phyloP scores from a whole-genome alignment of 2,113 vertebrate genomes.

The Puffinus mauretanicus region DNA sequence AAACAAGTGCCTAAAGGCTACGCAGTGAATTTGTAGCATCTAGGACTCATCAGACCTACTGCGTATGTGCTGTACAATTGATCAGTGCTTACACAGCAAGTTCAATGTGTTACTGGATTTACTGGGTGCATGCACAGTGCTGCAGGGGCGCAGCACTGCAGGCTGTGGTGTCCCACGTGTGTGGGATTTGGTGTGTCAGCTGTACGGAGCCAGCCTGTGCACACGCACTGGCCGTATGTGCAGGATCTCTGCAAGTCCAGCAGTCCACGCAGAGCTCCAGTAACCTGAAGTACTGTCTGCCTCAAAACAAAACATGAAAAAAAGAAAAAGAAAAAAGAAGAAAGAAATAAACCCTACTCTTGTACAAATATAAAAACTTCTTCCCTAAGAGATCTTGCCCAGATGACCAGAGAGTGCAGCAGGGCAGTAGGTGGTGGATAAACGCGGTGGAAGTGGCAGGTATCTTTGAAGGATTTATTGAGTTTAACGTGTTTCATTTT shows the following conservation, averaged over 20 bases:
- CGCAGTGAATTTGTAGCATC: not conserved
- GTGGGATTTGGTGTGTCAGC: not conserved
- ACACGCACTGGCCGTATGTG: rapidly evolving
- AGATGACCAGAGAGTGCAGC: not conserved
- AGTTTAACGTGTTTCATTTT: constrained; percentile 25
- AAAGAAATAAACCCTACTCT: not conserved
- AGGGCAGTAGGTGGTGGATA: not conserved
- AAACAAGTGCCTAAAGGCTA: not conserved
- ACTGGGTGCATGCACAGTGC: not conserved
- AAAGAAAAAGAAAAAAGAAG: not conserved
- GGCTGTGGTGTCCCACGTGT: rapidly evolving
- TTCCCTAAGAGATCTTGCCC: not conserved
- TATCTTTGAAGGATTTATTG: constrained; percentile 48
- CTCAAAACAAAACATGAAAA: not conserved
- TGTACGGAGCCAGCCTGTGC: not conserved
- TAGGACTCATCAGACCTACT: not conserved
- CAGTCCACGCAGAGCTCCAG: not conserved
- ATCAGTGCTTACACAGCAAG: not conserved
- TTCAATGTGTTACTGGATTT: not conserved
- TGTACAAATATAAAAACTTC: not conserved
- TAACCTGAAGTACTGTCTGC: not conserved
- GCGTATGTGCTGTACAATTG: rapidly evolving
- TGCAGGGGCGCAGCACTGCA: not conserved
- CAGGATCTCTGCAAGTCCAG: not conserved
- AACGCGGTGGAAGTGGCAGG: not conserved